Percentiles rank a stretch among this genome's conserved stretches.
Conservation (phyloP, 2,888 invertebrate genomes). For the Tricholauxania praeusta region DNA sequence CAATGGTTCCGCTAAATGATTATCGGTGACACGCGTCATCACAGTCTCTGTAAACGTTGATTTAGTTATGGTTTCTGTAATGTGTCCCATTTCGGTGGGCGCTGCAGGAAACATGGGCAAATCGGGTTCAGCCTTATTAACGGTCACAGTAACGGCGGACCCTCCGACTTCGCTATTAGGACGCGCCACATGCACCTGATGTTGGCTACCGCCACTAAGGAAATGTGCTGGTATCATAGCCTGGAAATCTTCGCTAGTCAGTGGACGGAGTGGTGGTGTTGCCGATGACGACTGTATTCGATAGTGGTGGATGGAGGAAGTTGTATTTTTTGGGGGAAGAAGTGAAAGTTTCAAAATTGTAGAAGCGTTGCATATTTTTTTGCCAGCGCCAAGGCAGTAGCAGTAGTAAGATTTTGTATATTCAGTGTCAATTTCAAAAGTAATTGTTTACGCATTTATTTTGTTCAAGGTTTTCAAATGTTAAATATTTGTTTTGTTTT, state of each 20-base stretch:
- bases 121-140: conserved; percentile 80
- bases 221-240: conserved; percentile 95
- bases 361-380: conserved; percentile 1
- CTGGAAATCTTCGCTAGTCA: conserved; percentile 95
- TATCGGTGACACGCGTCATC: conserved; percentile 93
- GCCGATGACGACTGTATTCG: conserved; percentile 29
- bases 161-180: conserved; percentile 64
- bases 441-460: not conserved
- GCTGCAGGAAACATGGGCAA: conserved; percentile 83
- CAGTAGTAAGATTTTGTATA: not conserved
- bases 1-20: conserved; percentile 86
- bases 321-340: conserved; percentile 30
- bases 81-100: conserved; percentile 85
- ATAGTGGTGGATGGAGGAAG: conserved; percentile 46
- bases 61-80: conserved; percentile 96
- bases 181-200: conserved; percentile 67
- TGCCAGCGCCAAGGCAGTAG: not conserved
- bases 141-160: conserved; percentile 83
- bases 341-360: not conserved
- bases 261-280: conserved; percentile 76
- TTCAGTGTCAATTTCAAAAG: not conserved
- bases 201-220: conserved; percentile 86
- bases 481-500: conserved; percentile 43
- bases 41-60: conserved; percentile 95
- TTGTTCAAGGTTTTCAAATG: no score